phyloP scores from a whole-genome alignment of 2,797 vertebrate genomes.

The Iguana delicatissima region DNA sequence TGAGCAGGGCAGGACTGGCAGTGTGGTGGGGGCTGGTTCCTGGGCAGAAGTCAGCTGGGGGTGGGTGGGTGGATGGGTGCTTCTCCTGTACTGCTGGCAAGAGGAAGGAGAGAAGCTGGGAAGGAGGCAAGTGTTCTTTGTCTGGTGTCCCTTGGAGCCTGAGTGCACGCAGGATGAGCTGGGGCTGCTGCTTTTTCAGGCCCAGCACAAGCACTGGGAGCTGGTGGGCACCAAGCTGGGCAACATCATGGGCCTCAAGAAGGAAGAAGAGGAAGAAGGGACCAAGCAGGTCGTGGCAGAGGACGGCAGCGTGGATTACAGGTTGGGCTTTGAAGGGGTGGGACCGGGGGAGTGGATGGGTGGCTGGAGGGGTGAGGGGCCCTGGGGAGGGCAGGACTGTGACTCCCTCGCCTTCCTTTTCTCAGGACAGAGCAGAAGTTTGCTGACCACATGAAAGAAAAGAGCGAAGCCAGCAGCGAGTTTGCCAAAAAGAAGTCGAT shows the following conservation, averaged over 20 bases:
- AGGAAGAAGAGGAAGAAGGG: slow-evolving; percentile 93
- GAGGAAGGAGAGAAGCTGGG: not conserved
- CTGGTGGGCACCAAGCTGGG: slow-evolving; percentile 97
- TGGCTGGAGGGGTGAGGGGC: accelerated
- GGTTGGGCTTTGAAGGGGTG: slow-evolving; percentile 74
- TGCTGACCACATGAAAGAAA: slow-evolving; percentile 98
- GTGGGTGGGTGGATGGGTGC: too few species aligned
- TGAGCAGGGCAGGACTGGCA: not conserved
- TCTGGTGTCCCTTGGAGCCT: too few species aligned
- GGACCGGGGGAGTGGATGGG: not conserved
- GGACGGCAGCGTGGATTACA: slow-evolving; percentile 97
- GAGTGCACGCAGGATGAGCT: not conserved
- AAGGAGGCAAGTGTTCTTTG: not conserved
- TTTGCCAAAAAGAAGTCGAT: slow-evolving; percentile 97
- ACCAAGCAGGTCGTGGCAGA: slow-evolving; percentile 85
- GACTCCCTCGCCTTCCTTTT: not conserved
- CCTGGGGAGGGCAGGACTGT: not conserved
- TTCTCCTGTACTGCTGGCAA: too few species aligned
- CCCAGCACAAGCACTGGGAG: slow-evolving; percentile 99
- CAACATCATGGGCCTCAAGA: slow-evolving; percentile 98
- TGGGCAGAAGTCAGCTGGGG: not conserved
- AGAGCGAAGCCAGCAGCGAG: slow-evolving; percentile 94
- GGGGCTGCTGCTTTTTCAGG: slow-evolving; percentile 76
- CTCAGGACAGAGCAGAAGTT: slow-evolving; percentile 96
- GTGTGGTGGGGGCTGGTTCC: too few species aligned